Evolutionary conservation across 2,113 vertebrate genomes (phyloP).

Genomic region (Sinocyclocheilus anophthalmus): DNA sequence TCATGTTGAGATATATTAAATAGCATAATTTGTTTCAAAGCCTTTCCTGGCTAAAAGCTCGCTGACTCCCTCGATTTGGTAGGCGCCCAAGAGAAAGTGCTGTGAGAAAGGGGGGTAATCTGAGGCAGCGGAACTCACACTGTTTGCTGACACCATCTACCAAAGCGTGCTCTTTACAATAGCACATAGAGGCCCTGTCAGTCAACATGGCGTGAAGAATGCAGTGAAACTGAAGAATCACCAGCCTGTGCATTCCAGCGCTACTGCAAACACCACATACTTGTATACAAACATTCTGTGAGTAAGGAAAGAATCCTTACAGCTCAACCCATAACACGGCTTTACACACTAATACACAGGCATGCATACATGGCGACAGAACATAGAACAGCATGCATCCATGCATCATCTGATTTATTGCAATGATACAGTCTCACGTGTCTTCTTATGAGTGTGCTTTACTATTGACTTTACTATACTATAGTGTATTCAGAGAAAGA

Average conservation of each 20-base stretch:
- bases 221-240: conserved; percentile 74
- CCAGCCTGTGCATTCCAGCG: conserved; percentile 64
- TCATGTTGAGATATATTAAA: background rate
- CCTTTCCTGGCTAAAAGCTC: background rate
- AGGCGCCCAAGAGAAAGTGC: conserved; percentile 9
- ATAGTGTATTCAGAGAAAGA: conserved; percentile 19
- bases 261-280: conserved; percentile 76
- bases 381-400: conserved; percentile 39
- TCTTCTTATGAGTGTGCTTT: conserved; percentile 6
- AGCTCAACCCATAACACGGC: conserved; percentile 41
- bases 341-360: background rate
- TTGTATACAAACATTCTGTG: conserved; percentile 69
- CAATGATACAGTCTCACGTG: background rate
- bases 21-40: background rate
- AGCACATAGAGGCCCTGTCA: conserved; percentile 59
- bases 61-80: background rate
- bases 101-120: conserved; percentile 8
- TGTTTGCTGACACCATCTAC: conserved; percentile 72
- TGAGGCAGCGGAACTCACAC: conserved; percentile 31
- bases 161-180: conserved; percentile 73
- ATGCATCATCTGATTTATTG: conserved; percentile 15
- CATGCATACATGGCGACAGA: conserved; percentile 14
- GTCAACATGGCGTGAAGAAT: conserved; percentile 72
- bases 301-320: conserved; percentile 70
- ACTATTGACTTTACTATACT: conserved; percentile 31